Evolutionary conservation across 2,797 vertebrate species (phyloP).

Genomic region (Staurois parvus): DNA sequence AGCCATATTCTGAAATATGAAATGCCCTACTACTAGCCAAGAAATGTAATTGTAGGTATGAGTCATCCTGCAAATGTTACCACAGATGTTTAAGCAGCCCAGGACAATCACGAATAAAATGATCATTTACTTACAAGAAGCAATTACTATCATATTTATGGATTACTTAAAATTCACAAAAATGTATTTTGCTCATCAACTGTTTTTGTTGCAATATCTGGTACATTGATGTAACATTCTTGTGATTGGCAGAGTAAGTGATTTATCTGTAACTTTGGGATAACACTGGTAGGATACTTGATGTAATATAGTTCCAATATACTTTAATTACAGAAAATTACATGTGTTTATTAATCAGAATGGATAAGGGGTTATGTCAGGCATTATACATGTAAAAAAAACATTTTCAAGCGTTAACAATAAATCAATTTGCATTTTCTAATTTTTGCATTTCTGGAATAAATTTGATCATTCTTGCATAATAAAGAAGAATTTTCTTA

Average conservation of each 20-base stretch:
- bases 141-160: slow-evolving; percentile 46
- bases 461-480: no score
- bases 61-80: slow-evolving; percentile 53
- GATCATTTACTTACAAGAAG: slow-evolving; percentile 37
- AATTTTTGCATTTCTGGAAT: no score
- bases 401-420: no score
- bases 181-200: neutral
- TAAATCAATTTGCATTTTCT: no score
- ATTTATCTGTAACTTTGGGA: neutral
- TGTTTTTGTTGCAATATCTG: neutral
- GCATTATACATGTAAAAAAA: no score
- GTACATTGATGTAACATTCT: neutral
- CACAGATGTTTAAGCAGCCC: slow-evolving; percentile 44
- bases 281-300: neutral
- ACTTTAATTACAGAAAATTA: neutral
- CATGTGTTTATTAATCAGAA: neutral
- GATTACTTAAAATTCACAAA: slow-evolving; percentile 4
- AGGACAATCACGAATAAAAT: slow-evolving; percentile 44
- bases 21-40: slow-evolving; percentile 28
- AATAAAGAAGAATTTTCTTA: no score
- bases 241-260: neutral
- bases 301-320: neutral
- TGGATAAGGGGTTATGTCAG: neutral
- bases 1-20: slow-evolving; percentile 37
- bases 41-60: slow-evolving; percentile 51